A percentile compares a stretch with the other conserved stretches of the same genome.
phyloP scores from a whole-genome alignment of 1,140 invertebrate genomes.

The Drosophila lowei region DNA sequence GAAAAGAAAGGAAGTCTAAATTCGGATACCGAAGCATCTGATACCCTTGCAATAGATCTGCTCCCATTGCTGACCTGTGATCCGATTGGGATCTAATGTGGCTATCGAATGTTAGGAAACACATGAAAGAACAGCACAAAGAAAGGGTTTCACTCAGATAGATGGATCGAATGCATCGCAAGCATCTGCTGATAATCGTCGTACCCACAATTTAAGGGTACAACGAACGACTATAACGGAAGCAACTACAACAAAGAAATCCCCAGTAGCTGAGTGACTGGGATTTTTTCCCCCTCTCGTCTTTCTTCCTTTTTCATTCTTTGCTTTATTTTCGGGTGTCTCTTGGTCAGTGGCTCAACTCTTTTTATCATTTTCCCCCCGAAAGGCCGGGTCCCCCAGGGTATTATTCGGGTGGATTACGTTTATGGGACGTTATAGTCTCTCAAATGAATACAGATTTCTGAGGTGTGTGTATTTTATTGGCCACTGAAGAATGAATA shows the following conservation, averaged over 20 bases:
- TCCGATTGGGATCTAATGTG: too few species aligned
- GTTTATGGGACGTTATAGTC: slow-evolving; percentile 20
- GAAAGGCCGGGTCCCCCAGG: slow-evolving; percentile 34
- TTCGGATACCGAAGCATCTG: too few species aligned
- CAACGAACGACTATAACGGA: too few species aligned
- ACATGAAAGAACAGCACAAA: too few species aligned
- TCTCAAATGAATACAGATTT: slow-evolving; percentile 10
- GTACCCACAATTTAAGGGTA: too few species aligned
- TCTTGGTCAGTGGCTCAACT: slow-evolving; percentile 75
- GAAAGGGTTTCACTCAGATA: too few species aligned
- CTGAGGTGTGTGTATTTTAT: slow-evolving; percentile 20
- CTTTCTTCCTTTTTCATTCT: slow-evolving; percentile 11
- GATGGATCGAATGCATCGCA: neutral
- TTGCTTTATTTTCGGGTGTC: slow-evolving; percentile 29
- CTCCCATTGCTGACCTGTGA: too few species aligned
- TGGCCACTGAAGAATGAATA: too few species aligned
- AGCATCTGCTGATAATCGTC: slow-evolving; percentile 13
- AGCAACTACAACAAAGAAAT: slow-evolving; percentile 31
- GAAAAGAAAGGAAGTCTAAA: too few species aligned
- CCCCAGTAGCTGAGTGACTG: slow-evolving; percentile 66
- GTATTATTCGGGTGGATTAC: slow-evolving; percentile 69
- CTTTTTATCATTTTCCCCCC: slow-evolving; percentile 72
- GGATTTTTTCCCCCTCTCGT: slow-evolving; percentile 7
- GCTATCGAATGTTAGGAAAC: too few species aligned
- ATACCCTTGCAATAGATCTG: too few species aligned